Base-by-base conservation (phyloP, 2,888 invertebrate genomes). In the Falcaria lacertinaria region DNA sequence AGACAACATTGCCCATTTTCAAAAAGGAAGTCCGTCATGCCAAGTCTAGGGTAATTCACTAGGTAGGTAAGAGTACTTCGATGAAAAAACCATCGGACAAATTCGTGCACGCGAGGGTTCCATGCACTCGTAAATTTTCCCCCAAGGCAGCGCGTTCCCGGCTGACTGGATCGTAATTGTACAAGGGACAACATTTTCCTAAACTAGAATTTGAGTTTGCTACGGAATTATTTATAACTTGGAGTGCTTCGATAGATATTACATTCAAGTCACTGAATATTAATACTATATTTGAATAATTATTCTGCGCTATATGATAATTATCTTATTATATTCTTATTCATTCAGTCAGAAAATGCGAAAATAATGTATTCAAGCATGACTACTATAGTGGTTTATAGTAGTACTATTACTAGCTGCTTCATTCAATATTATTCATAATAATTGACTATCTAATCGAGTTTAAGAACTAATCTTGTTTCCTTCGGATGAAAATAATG, bases 121-220 rank as follows among this genome's bases (percentile, higher is more conserved):
- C 62, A 57, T 66, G 62, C 61, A 65, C 58, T 60, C 63, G 66
- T 72, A 64, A 68, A 64, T 67, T 57, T 52, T 36, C 43, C 60
- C 64, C 64, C 41, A 43, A 50, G 52, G 56, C 11, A 22, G 6
- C 22, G 57, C 60, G 43, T 54, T 50, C 61, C 58, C 57, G 59
- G 50, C 52, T 56, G 48, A 51, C 48, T 43, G 42, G 46, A 51
- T 59, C 54, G 57, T 64, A 52, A 57, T 44, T 47, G 15, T 28
- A 28, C 28, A 11, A 42, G 48, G 47, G 58, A 48, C 48, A 50
- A 56, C 55, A 44, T 54, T 57, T 53, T 54, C 51, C 52, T 48
- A 39, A 39, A 39, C 43, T 44, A 34, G 42, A 54, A 43, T 47
- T 50, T 43, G 41, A 43, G 45, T 36, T 55, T 45, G 44, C 47